Evolutionary conservation across 2,888 invertebrate species (phyloP), one percentile per base, ranked within the genome.

Genomic region (Monochamus alternatus): DNA sequence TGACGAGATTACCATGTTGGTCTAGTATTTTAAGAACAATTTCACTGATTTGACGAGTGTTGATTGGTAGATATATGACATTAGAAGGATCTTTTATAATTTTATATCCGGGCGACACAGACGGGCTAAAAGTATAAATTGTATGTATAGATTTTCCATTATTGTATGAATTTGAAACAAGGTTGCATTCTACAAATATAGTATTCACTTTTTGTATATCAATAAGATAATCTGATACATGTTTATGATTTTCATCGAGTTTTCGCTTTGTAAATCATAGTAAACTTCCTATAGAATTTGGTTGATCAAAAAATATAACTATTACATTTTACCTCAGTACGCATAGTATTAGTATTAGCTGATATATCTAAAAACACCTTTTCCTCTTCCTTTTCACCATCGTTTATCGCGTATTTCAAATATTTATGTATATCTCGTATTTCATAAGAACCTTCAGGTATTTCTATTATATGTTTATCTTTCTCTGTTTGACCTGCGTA

Each of bases 61-160:
- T 60, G 4, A 60, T 30, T 4, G 60, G 60, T 60, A 60, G 7
- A 30, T 64, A 64, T 3, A 64, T 43, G 10, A 64, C 44, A 43
- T 64, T 64, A 22, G n/a, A 9, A 1, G 12, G 64, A 43, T 12
- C 12, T 30, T 10, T 60, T 30, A 30, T 31, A 30, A 60, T 60
- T 9, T 30, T 31, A 12, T 22, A 60, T 60, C 60, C 60, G 3
- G 62, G 62, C 10, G 62, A 7, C 2, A 38, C 32, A 0, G 31
- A 12, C 22, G 5, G 22, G 14, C 10, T 47, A 51, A 44, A 22
- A 1, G n/a, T 5, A 14, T 65, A 22, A 10, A 47, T 22, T 3
- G 10, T 44, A 14, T 65, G 44, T 3, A 22, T 2, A 2, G 47
- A 14, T 5, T 65, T n/a, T 14, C 14, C 65, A 14, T 47, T 65